phyloP scores from a whole-genome alignment of 30 jellyfish, hydroid and myxozoan species.

The Pseudorhiza aurosa region DNA sequence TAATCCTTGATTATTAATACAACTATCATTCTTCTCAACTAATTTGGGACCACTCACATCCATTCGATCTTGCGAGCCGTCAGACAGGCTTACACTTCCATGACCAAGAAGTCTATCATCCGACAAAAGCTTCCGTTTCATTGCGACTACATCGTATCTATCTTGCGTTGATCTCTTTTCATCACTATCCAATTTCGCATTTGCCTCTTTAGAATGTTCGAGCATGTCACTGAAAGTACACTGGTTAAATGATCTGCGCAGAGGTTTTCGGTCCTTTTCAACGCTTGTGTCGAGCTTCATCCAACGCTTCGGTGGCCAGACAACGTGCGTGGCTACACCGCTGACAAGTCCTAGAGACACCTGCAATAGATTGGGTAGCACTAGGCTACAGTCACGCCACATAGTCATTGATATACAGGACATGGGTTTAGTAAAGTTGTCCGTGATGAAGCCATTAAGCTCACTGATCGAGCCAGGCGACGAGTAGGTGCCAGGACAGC shows the following conservation, averaged over 20 bases:
- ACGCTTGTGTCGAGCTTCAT: slow-evolving; percentile 33
- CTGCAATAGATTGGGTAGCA: too few relatives aligned
- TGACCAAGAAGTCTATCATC: neutral
- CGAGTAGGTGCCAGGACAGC: too few relatives aligned
- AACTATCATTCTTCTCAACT: neutral
- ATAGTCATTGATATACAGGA: too few relatives aligned
- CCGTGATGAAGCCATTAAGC: too few relatives aligned
- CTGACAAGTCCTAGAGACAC: slow-evolving; percentile 85
- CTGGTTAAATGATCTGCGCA: slow-evolving; percentile 17
- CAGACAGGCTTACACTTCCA: neutral
- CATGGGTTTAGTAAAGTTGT: too few relatives aligned
- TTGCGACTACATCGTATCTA: neutral
- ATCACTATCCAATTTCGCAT: neutral
- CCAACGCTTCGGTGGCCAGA: slow-evolving; percentile 98
- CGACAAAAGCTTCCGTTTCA: neutral
- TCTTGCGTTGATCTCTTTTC: neutral
- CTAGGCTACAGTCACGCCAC: too few relatives aligned
- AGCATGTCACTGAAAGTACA: slow-evolving; percentile 34
- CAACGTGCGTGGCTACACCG: slow-evolving; percentile 76
- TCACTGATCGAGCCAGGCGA: too few relatives aligned
- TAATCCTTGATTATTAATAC: too few relatives aligned
- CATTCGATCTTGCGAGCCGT: neutral
- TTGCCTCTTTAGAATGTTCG: neutral
- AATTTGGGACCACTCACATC: neutral
- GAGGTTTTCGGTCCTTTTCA: slow-evolving; percentile 21